These are phyloP conservation scores for Bambusicola thoracicus DNA, from an alignment of 2,113 vertebrate genomes.

Conservation along the genomic window DNA sequence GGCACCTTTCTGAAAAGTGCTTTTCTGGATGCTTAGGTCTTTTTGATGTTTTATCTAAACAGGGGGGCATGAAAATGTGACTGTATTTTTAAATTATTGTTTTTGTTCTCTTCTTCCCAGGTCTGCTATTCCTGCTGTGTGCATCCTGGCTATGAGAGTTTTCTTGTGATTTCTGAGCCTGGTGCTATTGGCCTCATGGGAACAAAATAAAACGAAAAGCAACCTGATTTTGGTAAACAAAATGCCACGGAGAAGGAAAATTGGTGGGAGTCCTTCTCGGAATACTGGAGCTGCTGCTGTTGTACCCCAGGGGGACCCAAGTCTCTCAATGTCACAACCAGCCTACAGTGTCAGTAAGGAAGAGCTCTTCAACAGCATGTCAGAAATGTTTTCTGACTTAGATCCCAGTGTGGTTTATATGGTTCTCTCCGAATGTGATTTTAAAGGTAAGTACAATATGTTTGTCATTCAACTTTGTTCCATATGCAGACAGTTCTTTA, in stretches of 20 bases:
- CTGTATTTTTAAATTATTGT: constrained; percentile 32
- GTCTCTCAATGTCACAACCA: constrained; percentile 19
- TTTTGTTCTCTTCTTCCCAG: constrained; percentile 70
- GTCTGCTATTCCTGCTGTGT: constrained; percentile 31
- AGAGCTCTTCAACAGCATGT: constrained; percentile 84
- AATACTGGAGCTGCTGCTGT: constrained; percentile 59
- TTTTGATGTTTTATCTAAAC: not conserved
- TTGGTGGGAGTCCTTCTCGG: constrained; percentile 79
- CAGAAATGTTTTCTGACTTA: constrained; percentile 94
- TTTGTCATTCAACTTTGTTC: constrained; percentile 50
- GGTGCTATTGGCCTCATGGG: constrained; percentile 45
- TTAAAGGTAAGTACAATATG: constrained; percentile 86
- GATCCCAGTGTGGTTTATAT: constrained; percentile 93
- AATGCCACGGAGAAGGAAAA: constrained; percentile 94
- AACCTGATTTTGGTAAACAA: constrained; percentile 61
- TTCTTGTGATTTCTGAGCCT: constrained; percentile 66
- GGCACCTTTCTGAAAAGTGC: constrained; percentile 12
- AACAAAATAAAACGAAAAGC: constrained; percentile 47
- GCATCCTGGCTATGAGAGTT: constrained; percentile 15
- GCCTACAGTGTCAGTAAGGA: constrained; percentile 74
- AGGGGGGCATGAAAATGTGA: not conserved
- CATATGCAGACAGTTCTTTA: not conserved
- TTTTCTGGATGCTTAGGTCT: not conserved
- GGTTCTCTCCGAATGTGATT: constrained; percentile 94
- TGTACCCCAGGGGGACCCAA: constrained; percentile 32